Base-by-base conservation (phyloP, 2,113 vertebrate genomes). In the Origma solitaria region DNA sequence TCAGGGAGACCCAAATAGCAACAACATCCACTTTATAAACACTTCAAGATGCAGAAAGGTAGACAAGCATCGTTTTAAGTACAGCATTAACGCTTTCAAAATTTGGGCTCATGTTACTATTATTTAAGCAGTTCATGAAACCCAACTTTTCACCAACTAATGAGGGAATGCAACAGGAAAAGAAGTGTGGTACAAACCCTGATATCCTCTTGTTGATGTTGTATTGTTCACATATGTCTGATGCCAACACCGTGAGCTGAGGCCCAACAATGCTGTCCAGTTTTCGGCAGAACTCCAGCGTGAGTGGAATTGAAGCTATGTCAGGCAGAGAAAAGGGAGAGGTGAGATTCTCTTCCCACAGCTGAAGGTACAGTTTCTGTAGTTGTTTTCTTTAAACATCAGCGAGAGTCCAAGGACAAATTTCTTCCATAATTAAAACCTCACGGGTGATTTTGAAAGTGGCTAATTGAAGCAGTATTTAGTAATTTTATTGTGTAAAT, bases 201-300 rank as follows among this genome's bases (percentile, higher is more conserved):
- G 99, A 99, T 92, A 98, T 98, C 88, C 99, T 98, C 94, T 98
- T 99, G 98, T 99, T 99, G 96, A 99, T 98, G 95, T 99, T 99
- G 97, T 99, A 99, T 53, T 99, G 99, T 95, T 99, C 99, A 90
- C 99, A 99, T 77, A 99, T 99, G 94, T 99, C 99, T 7, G 99
- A 99, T 1, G 99, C 99, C 92, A 99, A 95, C 93, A 99, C 95
- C 0, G 99, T 99, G n/a, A 99, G 99, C 94, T 99, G 99, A 47
- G 99, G 99, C 75, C 99, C 99, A 57, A 99, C 99, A 30, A 99
- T 97, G 89, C 98, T 97, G 95, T 99, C 99, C 94, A 99, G 92
- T 93, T 98, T 98, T 50, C 99, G 98, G 96, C 99, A 99, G 24
- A 99, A 99, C 60, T 99, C 99, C 94, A 99, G 92, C 0, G 98